These are phyloP conservation scores for Zophobas morio DNA, from an alignment of 1,140 invertebrate genomes.

Conservation along the genomic window DNA sequence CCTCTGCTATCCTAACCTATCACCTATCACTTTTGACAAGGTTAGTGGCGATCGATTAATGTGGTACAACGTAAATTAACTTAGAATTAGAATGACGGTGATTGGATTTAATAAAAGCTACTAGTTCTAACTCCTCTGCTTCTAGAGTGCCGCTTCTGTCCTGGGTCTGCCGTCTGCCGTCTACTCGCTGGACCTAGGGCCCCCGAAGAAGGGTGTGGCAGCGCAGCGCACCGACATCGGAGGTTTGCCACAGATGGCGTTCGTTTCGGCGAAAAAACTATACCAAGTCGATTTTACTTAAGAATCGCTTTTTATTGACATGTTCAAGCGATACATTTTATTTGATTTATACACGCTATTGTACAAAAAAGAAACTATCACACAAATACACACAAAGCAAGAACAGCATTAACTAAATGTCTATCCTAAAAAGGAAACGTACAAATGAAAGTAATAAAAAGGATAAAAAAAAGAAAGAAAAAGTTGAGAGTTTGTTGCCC, in stretches of 20 bases:
- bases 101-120: no score
- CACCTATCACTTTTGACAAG: no score
- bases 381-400: slow-evolving; percentile 66
- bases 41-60: no score
- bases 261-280: slow-evolving; percentile 57
- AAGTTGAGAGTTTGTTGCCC: slow-evolving; percentile 21
- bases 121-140: background rate
- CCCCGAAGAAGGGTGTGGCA: slow-evolving; percentile 49
- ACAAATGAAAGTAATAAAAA: slow-evolving; percentile 43
- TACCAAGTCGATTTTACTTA: slow-evolving; percentile 61
- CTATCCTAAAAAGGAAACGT: slow-evolving; percentile 30
- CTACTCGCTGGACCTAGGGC: slow-evolving; percentile 60
- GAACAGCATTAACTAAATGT: slow-evolving; percentile 56
- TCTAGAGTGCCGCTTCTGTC: slow-evolving; percentile 57
- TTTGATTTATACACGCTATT: slow-evolving; percentile 63
- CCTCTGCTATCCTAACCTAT: no score
- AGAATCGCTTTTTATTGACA: slow-evolving; percentile 61
- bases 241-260: slow-evolving; percentile 56
- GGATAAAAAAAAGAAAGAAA: slow-evolving; percentile 29
- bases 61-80: no score
- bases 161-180: slow-evolving; percentile 59
- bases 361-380: slow-evolving; percentile 66
- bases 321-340: slow-evolving; percentile 59
- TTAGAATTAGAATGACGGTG: no score
- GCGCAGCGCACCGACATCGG: slow-evolving; percentile 30